Percentiles rank a stretch among this genome's conserved stretches.
phyloP scores from a whole-genome alignment of 2,113 vertebrate species.

The Triplophysa tibetana region DNA sequence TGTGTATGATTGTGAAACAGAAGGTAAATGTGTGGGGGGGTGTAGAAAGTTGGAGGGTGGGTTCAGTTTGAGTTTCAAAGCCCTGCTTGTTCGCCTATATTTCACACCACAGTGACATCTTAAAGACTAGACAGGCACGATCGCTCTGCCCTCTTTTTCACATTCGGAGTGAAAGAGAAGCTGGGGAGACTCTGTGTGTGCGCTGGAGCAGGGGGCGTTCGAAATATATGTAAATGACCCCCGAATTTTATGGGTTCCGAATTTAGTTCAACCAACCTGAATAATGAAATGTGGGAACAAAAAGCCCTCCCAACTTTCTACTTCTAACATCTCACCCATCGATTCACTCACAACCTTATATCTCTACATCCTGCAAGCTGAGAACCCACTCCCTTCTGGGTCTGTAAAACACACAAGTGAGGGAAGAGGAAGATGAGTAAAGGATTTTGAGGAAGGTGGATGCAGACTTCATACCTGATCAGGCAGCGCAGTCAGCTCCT shows the following conservation, averaged over 20 bases:
- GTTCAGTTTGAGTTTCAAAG: slow-evolving; percentile 74
- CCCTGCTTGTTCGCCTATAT: slow-evolving; percentile 75
- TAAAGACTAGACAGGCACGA: slow-evolving; percentile 77
- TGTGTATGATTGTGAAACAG: slow-evolving; percentile 30
- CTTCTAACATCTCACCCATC: slow-evolving; percentile 62
- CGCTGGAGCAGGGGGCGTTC: slow-evolving; percentile 22
- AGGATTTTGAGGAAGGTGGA: slow-evolving; percentile 48
- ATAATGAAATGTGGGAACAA: slow-evolving; percentile 91
- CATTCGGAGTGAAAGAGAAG: slow-evolving; percentile 73
- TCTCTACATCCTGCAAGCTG: slow-evolving; percentile 50
- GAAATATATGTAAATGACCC: slow-evolving; percentile 85
- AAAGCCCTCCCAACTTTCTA: slow-evolving; percentile 70
- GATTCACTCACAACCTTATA: slow-evolving; percentile 35
- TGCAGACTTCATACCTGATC: slow-evolving; percentile 81
- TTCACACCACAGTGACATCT: slow-evolving; percentile 80
- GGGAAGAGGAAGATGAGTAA: slow-evolving; percentile 60
- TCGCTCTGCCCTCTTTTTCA: slow-evolving; percentile 75
- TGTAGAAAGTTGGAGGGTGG: slow-evolving; percentile 32
- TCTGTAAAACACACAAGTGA: slow-evolving; percentile 77
- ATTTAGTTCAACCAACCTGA: slow-evolving; percentile 89
- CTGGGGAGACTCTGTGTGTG: slow-evolving; percentile 20
- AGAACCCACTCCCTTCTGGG: slow-evolving; percentile 85
- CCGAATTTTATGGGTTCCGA: slow-evolving; percentile 84
- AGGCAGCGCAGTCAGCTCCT: slow-evolving; percentile 92
- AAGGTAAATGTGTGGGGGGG: slow-evolving; percentile 36